Base-by-base conservation (phyloP, 2,797 vertebrate species). In the Clarias laeviceps region DNA sequence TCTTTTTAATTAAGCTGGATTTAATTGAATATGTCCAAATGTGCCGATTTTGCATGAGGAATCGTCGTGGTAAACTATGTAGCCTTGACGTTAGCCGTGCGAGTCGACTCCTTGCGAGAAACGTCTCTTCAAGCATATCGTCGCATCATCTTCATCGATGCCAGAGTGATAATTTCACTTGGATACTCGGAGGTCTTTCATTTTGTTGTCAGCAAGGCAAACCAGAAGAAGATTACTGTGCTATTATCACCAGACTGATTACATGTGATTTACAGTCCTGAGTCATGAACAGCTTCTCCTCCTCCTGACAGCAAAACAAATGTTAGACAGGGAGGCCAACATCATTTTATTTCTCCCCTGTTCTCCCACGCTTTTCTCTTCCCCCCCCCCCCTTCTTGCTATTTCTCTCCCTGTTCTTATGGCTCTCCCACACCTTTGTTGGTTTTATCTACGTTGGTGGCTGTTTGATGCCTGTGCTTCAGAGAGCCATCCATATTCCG, bases 271-370 rank as follows among this genome's bases (percentile, higher is more conserved):
- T 83, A 73, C 77, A 77, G 82, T 87, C 84, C 81, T 80, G 80
- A 77, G 74, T 88, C 85, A 87, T 80, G 57, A 65, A 83, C 69
- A 29, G 79, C 83, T 78, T 84, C 62, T 82, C 59, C 50, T 88
- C 27, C 62, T 70, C 54, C 66, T 78, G 85, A 84, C 80, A 83
- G 27, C 74, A 79, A 73, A 79, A 86, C 85, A 45, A 85, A 85
- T 82, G 80, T 69, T 84, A 65, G 80, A 80, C 91, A 91, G 83
- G 82, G 84, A 87, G 73, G 80, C 87, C 56, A 87, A 88, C 89
- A 80, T 89, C 87, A 93, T 92, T 93, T 89, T 45, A 89, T 88
- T 83, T 86, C 87, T 91, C 89, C 82, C 80, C 91, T 90, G 92
- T 90, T 91, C 90, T 87, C 70, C 66, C 85, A 80, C 34, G 59